These are phyloP conservation scores for Tiphia femorata DNA, from an alignment of 2,888 invertebrate species.

Conservation along the genomic window DNA sequence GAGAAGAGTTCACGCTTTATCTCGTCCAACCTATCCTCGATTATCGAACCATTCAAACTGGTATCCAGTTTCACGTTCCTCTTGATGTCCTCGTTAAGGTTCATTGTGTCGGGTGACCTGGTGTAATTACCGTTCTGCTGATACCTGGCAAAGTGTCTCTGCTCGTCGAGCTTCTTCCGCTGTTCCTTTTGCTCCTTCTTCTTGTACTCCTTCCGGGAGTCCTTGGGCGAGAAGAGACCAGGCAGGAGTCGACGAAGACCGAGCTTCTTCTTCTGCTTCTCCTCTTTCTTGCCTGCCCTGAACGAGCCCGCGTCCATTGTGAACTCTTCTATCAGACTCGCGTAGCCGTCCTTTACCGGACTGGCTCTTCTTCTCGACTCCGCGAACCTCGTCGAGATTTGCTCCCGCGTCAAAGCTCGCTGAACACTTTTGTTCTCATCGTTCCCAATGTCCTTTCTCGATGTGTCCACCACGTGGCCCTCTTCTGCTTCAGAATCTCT, in stretches of 20 bases:
- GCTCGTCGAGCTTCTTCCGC: conserved; percentile 55
- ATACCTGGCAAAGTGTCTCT: conserved; percentile 57
- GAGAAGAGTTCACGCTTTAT: conserved; percentile 62
- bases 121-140: conserved; percentile 64
- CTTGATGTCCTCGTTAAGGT: conserved; percentile 62
- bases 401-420: background rate
- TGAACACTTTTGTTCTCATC: background rate
- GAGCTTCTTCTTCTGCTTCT: conserved; percentile 59
- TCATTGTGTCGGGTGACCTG: conserved; percentile 62
- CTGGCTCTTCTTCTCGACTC: background rate
- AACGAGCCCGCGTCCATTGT: conserved; percentile 58
- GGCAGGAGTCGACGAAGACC: conserved; percentile 59
- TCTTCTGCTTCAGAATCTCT: too few relatives aligned
- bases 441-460: too few relatives aligned
- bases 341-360: conserved; percentile 56
- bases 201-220: conserved; percentile 59
- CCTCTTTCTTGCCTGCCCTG: conserved; percentile 69
- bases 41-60: conserved; percentile 58
- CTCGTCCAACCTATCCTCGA: conserved; percentile 60
- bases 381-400: background rate
- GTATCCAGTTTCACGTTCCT: conserved; percentile 61
- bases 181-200: conserved; percentile 60
- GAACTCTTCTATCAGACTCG: conserved; percentile 56
- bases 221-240: conserved; percentile 62
- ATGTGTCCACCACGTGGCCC: too few relatives aligned